Base-by-base conservation (phyloP, 2,113 vertebrate species). In the Mirza zaza region DNA sequence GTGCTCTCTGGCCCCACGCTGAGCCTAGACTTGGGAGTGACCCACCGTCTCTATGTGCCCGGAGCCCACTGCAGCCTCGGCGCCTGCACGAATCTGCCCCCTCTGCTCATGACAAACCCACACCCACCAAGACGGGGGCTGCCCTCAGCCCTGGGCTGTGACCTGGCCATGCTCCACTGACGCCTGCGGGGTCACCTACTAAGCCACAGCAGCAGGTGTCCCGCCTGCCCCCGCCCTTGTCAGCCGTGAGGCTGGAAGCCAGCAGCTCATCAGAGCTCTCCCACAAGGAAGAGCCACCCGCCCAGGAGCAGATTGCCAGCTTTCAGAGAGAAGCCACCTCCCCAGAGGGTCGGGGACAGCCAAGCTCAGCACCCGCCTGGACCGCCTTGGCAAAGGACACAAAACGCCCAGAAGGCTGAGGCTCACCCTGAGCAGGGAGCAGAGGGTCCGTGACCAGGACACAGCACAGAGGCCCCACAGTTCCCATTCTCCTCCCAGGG, bases 101-200 rank as follows among this genome's bases (percentile, higher is more conserved):
- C 73, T 93, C 12, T 8, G 1, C 45, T 85, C 36, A n/a, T 68
- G 23, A 23, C 6, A 57, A 92, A 63, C 2, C 82, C 63, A 50
- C 21, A 70, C 2, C 82, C 63, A 55, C 21, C 1, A 1, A 52
- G 94, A 20, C 3, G 36, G 6, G 11, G 79, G 50, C 39, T 76
- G 90, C 52, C 36, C 0, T 3, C 17, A n/a, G 7, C 3, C 25
- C 90, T 0, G 0, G 36, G 71, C 68, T 0, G 0, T 0, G 0
- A 21, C 0, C 6, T n/a, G 0, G 23, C 68, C 52, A 4, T 0
- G 0, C 39, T 75, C 75, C 42, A 15, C 29, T 45, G 96, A 61
- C 13, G 15, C 34, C 57, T 80, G 73, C 93, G 32, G 83, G 65
- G 87, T 59, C 67, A 39, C 95, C 39, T 89, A 27, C 80, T 67